Conservation (phyloP, 2,888 invertebrate species). For the Spisula subtruncata region DNA sequence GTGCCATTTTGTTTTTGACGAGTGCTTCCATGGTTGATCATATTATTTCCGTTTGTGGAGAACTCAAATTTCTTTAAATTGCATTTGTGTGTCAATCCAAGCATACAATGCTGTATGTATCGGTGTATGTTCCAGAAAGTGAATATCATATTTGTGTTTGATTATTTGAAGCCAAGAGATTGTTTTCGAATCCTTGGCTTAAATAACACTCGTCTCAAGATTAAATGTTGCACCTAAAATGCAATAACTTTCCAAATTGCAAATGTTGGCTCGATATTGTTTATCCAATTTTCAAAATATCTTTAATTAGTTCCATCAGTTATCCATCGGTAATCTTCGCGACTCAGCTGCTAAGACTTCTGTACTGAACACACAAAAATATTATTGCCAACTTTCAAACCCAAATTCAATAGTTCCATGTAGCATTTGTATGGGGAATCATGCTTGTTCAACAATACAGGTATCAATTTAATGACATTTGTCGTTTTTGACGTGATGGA, state of each 20-base stretch:
- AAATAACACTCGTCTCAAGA: neutral
- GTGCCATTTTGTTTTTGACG: too few species aligned
- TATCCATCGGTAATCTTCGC: neutral
- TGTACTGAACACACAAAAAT: neutral
- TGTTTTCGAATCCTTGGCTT: neutral
- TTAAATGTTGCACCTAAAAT: neutral
- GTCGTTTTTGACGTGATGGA: constrained; percentile 1
- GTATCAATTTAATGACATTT: neutral
- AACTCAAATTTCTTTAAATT: too few species aligned
- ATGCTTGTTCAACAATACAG: neutral
- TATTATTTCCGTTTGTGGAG: too few species aligned
- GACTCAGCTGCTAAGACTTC: neutral
- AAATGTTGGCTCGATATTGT: neutral
- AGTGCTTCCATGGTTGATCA: too few species aligned
- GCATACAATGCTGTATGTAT: neutral
- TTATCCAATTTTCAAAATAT: neutral
- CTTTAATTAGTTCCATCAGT: neutral
- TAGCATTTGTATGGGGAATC: neutral
- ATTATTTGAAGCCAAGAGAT: neutral
- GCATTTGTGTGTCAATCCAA: neutral
- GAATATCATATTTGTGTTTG: neutral
- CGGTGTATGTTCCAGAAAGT: neutral
- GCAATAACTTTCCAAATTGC: neutral
- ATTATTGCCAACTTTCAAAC: neutral
- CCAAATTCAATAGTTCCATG: neutral